Conservation (phyloP, 2,797 vertebrate species). For the Urocyon cinereoargenteus region DNA sequence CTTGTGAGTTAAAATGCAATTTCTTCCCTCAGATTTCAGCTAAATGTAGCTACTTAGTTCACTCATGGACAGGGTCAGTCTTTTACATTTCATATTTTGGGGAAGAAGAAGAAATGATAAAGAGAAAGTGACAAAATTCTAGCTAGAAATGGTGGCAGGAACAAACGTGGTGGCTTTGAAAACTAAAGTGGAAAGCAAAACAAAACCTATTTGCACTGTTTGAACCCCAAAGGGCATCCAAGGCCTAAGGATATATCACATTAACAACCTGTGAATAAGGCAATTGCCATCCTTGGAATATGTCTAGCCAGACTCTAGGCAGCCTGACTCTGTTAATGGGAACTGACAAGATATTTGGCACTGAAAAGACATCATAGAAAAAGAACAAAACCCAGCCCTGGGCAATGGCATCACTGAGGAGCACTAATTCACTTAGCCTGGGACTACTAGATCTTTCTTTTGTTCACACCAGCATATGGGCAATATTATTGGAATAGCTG, state of each 20-base stretch:
- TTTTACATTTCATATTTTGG: not conserved
- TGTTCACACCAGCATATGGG: slow-evolving; percentile 4
- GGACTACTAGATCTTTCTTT: not conserved
- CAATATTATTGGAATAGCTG: not conserved
- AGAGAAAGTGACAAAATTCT: slow-evolving; percentile 5
- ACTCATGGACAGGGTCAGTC: not conserved
- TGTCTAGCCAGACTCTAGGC: not conserved
- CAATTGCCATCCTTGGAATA: not conserved
- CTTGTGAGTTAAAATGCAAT: not conserved
- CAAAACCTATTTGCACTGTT: not conserved
- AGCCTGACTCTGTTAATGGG: not conserved
- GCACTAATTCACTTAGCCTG: slow-evolving; percentile 61
- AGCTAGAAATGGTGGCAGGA: not conserved
- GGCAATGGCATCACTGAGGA: not conserved
- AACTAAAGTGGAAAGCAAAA: not conserved
- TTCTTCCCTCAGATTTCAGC: not conserved
- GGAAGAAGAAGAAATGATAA: not conserved
- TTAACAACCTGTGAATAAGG: not conserved
- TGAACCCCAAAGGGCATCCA: not conserved
- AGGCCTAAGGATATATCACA: not conserved
- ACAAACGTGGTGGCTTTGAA: not conserved
- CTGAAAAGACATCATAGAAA: not conserved
- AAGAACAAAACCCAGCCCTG: slow-evolving; percentile 44
- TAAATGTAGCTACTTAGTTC: not conserved
- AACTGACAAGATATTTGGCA: slow-evolving; percentile 38